phyloP scores from a whole-genome alignment of 2,113 vertebrate genomes.

The Pleuronectes platessa region DNA sequence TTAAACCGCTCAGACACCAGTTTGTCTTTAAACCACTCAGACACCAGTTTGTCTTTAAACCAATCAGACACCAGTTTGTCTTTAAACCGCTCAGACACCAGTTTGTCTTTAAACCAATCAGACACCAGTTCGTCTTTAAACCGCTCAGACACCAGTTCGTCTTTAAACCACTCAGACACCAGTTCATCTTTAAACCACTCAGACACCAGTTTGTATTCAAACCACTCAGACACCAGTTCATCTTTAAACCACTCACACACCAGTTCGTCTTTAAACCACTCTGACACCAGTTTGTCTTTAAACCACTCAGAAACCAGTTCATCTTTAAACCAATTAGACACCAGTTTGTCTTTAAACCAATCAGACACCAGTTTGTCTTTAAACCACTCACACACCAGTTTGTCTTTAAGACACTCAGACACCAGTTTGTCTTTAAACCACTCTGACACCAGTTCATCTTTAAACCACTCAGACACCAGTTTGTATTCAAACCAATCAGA shows the following conservation, averaged over 20 bases:
- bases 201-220: not conserved
- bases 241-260: not conserved
- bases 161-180: not conserved
- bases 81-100: not conserved
- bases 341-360: not conserved
- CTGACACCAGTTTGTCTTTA: not conserved
- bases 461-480: not conserved
- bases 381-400: not conserved
- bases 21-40: not conserved
- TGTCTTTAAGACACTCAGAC: not conserved
- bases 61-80: not conserved
- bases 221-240: not conserved
- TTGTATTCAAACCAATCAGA: not conserved
- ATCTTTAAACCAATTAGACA: not conserved
- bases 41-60: not conserved
- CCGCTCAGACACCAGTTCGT: not conserved
- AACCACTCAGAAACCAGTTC: not conserved
- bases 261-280: not conserved
- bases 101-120: not conserved
- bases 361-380: too few relatives aligned
- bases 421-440: not conserved
- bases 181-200: not conserved
- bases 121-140: not conserved
- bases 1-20: not conserved
- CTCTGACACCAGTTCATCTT: not conserved